These are phyloP conservation scores for Heterocephalus glaber DNA, from an alignment of 2,113 vertebrate species.

Conservation along the genomic window DNA sequence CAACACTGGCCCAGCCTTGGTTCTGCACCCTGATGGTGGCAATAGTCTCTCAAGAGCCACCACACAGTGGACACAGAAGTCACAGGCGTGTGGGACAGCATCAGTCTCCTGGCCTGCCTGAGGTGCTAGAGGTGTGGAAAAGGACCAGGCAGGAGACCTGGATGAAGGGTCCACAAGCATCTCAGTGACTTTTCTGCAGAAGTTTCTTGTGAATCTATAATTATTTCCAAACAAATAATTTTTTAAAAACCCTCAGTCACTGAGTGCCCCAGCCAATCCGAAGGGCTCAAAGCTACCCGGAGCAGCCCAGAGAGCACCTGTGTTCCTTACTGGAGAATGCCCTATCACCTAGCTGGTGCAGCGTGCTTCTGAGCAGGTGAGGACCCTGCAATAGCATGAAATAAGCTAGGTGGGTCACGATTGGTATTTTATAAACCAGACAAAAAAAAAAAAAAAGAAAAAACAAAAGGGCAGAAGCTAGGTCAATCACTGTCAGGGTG, in stretches of 20 bases:
- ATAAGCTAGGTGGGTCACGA: not conserved
- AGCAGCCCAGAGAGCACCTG: not conserved
- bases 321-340: not conserved
- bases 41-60: not conserved
- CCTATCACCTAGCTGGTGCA: not conserved
- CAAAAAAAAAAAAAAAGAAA: not conserved
- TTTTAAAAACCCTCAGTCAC: not conserved
- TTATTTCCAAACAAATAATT: not conserved
- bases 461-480: not conserved
- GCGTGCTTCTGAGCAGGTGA: not conserved
- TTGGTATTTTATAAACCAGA: not conserved
- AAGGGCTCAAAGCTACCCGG: not conserved
- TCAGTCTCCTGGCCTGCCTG: not conserved
- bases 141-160: not conserved
- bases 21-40: not conserved
- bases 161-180: not conserved
- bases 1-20: not conserved
- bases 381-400: not conserved
- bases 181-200: not conserved
- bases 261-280: not conserved
- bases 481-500: not conserved
- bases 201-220: not conserved
- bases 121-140: too few species aligned
- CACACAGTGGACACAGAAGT: not conserved
- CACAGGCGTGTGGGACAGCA: not conserved